Evolutionary conservation across 2,888 invertebrate genomes (phyloP), one percentile per base, ranked within the genome.

Genomic region (Vesta saturnalis): DNA sequence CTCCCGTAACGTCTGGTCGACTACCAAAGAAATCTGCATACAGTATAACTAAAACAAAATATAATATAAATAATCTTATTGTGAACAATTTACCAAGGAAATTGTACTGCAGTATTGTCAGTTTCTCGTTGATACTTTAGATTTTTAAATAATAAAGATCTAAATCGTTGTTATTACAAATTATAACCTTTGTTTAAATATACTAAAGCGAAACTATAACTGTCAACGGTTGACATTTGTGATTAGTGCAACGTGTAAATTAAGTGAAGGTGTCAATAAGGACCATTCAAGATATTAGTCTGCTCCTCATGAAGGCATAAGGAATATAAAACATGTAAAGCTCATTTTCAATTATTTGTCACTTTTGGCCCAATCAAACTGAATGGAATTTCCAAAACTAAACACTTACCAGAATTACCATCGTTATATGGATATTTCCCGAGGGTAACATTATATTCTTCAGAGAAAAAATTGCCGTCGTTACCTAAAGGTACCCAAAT

Each of bases 381-480:
- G n/a, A n/a, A n/a, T n/a, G n/a, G n/a, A n/a, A n/a, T n/a, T n/a
- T n/a, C n/a, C n/a, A n/a, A n/a, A 43, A n/a, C n/a, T n/a, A n/a
- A n/a, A 23, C 47, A 43, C 71, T 67, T 78, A 88, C 87, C 85
- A 49, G 85, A 86, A 70, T 85, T 84, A 1, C 88, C 87, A 62
- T 85, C 86, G 73, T 89, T 89, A 63, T 83, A 79, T 55, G 89
- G 76, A 46, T 82, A 81, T 74, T 88, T 83, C 39, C 84, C 83
- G 0, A 89, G 89, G 21, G 83, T 73, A 14, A 82, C 81, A 49
- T 85, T 81, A 76, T 88, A 89, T 67, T 86, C 85, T 12, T 77
- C 82, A 82, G 82, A 80, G 72, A 88, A 89, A 68, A 89, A 80
- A 10, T 18, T 3, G 1, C 19, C 19, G 6, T 52, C 21, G 19